Evolutionary conservation across 30 jellyfish, hydroid and myxozoan species (phyloP).

Genomic region (Nemopilema nomurai): DNA sequence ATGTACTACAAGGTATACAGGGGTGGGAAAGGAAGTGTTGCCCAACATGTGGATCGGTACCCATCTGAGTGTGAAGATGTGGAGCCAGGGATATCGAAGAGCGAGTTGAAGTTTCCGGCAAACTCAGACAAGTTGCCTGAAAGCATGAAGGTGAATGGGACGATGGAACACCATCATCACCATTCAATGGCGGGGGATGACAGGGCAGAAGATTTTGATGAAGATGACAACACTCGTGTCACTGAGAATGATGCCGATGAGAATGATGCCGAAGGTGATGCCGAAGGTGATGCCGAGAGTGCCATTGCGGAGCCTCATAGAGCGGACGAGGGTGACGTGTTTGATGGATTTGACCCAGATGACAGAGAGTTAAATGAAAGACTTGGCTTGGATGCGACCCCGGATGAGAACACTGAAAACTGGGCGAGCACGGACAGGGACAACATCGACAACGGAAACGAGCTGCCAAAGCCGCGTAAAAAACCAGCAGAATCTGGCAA

Average conservation of each 20-base stretch:
- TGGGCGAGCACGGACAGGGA: background rate
- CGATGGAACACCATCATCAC: slow-evolving; percentile 48
- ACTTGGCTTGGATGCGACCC: slow-evolving; percentile 1
- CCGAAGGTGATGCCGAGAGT: background rate
- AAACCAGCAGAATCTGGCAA: background rate
- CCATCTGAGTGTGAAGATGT: slow-evolving; percentile 48
- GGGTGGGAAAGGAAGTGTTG: background rate
- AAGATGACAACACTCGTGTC: background rate
- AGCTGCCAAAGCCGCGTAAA: background rate
- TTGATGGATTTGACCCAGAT: slow-evolving; percentile 5
- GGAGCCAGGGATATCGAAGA: slow-evolving; percentile 3
- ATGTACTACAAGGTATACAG: slow-evolving; percentile 67
- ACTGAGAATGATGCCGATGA: slow-evolving; percentile 26
- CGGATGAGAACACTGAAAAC: slow-evolving; percentile 6
- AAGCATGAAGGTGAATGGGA: slow-evolving; percentile 25
- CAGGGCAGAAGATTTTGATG: background rate
- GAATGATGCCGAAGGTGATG: slow-evolving; percentile 2
- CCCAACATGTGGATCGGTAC: background rate
- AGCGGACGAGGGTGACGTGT: background rate
- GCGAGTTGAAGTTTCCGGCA: slow-evolving; percentile 48
- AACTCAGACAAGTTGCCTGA: slow-evolving; percentile 56
- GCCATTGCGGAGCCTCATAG: background rate
- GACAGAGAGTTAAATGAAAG: slow-evolving; percentile 27
- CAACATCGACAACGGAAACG: background rate
- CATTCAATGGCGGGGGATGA: slow-evolving; percentile 8